Evolutionary conservation across 1,140 invertebrate species (phyloP).

Genomic region (Pachyrhynchus sulphureomaculatus): DNA sequence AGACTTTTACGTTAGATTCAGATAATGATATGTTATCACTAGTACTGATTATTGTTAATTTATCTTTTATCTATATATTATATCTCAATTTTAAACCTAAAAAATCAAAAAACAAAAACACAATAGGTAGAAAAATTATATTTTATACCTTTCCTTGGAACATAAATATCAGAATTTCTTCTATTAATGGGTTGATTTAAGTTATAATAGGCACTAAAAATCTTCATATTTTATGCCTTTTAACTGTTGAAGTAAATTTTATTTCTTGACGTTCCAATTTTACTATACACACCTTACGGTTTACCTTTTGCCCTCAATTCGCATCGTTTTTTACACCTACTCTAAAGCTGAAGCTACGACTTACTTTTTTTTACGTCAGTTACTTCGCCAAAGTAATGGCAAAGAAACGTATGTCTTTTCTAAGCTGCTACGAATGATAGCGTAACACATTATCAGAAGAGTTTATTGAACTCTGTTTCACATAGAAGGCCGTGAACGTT

Average conservation of each 20-base stretch:
- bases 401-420: constrained; percentile 30
- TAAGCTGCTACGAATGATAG: constrained; percentile 35
- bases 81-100: no score
- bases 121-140: no score
- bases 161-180: no score
- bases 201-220: no score
- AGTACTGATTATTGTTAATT: no score
- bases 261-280: constrained; percentile 45
- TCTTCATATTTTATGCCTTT: no score
- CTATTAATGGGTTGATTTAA: no score
- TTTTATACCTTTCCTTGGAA: no score
- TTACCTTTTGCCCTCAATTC: constrained; percentile 51
- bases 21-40: no score
- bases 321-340: constrained; percentile 50
- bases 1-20: no score
- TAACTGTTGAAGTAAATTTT: constrained; percentile 1
- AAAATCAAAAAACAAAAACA: no score
- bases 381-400: not conserved
- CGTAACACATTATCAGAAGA: constrained; percentile 47
- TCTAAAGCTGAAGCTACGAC: constrained; percentile 32
- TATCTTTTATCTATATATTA: no score
- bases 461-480: constrained; percentile 41
- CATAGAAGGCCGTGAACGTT: constrained; percentile 26
- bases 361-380: constrained; percentile 13
- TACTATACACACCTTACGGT: constrained; percentile 47